Evolutionary conservation across 2,888 invertebrate genomes (phyloP), one percentile per base, ranked within the genome.

Genomic region (Limnephilus rhombicus): DNA sequence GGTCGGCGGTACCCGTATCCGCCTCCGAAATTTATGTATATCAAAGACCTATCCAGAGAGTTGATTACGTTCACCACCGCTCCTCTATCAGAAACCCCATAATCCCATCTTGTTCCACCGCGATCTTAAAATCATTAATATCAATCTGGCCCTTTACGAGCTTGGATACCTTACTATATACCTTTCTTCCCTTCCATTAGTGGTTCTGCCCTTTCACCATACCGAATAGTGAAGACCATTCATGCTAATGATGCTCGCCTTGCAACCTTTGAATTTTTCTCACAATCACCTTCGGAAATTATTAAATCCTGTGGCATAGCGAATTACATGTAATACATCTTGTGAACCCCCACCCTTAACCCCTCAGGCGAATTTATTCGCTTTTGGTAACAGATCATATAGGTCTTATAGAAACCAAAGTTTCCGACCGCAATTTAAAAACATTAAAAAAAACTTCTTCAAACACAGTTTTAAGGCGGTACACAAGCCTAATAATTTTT

Each of bases 71-170:
- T 68, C 68, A 11, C 68, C 24, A 68, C n/a, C 24, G 24, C 68
- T 68, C n/a, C 24, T 24, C 68, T 9, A 68, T 68, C 24, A 68
- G 7, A 24, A 83, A 15, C 9, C 86, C 37, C 49, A 45, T 86
- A 29, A 45, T n/a, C 49, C 49, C 29, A 49, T 86, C 24, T 11
- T 15, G n/a, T 29, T 15, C 12, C 49, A 3, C n/a, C n/a, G 15
- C 45, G 41, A 29, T 86, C 0, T 24, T 11, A 49, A 68, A 12
- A 85, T 85, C 90, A 90, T 90, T 90, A 68, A 90, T 90, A 41
- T 90, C 90, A 90, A 90, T 90, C 85, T 80, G 85, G 37, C 18
- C 85, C 41, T 24, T 83, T 83, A 24, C 9, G 5, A 9, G 37
- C 83, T 37, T 15, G n/a, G 83, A 37, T 37, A 83, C 37, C 83